Base-by-base conservation (phyloP, 2,797 vertebrate genomes). In the Pristis pectinata region DNA sequence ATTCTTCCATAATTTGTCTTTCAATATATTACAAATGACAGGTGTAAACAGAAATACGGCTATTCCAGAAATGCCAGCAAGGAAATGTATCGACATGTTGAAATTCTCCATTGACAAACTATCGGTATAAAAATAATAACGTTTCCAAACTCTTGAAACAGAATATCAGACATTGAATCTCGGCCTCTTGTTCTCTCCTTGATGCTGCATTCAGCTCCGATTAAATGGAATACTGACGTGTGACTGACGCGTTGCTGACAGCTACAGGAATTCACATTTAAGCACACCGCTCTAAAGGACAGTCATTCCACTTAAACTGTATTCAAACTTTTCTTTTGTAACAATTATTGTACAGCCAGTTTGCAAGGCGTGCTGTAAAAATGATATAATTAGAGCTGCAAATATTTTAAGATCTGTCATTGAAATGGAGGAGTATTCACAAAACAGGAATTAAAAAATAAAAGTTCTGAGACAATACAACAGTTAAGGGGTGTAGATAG, bases 11-110 rank as follows among this genome's bases (percentile, higher is more conserved):
- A 59, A 87, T 87, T 87, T 61, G 53, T n/a, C 37, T 67, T 67
- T 91, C 59, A 91, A 41, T 67, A 91, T 67, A 37, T 91, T 91
- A 91, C 87, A 91, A 91, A 67, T 91, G 87, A 67, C 59, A 41
- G n/a, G 27, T 91, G 85, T 67, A 67, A 91, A 89, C 85, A 89
- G 17, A 89, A 89, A 91, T 61, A 64, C 59, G 37, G 61, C 64
- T 10, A 22, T 67, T 91, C 19, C 7, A n/a, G n/a, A 37, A 91
- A 64, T 67, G 59, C 59, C 59, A 41, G 87, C 19, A 91, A 91
- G 61, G 24, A 87, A 87, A 41, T 59, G 53, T 59, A 13, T 87
- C 34, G 53, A 87, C 53, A 10, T 53, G 53, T 87, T 59, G 53
- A 87, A 87, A 87, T 59, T n/a, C 53, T 87, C 82, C 53, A 59